Base-by-base conservation (phyloP, 35 echinoderm and acorn worm species). In the Heliocidaris tuberculata region DNA sequence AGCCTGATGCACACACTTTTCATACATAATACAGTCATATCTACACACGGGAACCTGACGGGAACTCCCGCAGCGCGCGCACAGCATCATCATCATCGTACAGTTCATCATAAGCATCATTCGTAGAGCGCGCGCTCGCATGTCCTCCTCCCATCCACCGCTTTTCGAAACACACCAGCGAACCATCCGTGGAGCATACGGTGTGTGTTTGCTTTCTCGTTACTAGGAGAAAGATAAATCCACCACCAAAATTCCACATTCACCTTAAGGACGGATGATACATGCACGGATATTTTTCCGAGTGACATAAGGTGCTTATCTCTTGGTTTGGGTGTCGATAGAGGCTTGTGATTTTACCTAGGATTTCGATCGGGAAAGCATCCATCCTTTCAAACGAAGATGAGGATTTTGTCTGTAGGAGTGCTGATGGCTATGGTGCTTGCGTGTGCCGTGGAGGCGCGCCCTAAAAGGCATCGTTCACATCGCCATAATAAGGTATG, bases 391-490 rank as follows among this genome's bases (percentile, higher is more conserved):
- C 35, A 0, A 4, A 6, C 27, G 21, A 78, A 78, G 65, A 78
- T 78, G 65, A n/a, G 65, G 65, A 78, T 78, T 78, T 78, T 78
- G 21, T 78, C 65, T 78, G 65, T 78, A 21, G 65, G 65, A 78
- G 65, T 78, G 65, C 65, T 78, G 65, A 78, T 78, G 17, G 65
- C 65, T 7, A 78, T 78, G 65, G 65, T 78, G 65, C 65, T 78
- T 78, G 17, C 65, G 65, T 78, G 65, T 78, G 15, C 65, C 19
- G 65, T 78, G 7, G 65, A 78, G 65, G 65, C 65, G 65, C 65
- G 65, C 65, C 65, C 65, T 78, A 78, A 78, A 19, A 78, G 65
- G 65, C 65, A 78, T 78, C 65, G 17, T 78, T 27, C 65, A 78
- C 65, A 78, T 78, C 65, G 7, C 21, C 65, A 78, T 24, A 78